Base-by-base conservation (phyloP, 1,140 invertebrate species). In the Bombus cullumanus region DNA sequence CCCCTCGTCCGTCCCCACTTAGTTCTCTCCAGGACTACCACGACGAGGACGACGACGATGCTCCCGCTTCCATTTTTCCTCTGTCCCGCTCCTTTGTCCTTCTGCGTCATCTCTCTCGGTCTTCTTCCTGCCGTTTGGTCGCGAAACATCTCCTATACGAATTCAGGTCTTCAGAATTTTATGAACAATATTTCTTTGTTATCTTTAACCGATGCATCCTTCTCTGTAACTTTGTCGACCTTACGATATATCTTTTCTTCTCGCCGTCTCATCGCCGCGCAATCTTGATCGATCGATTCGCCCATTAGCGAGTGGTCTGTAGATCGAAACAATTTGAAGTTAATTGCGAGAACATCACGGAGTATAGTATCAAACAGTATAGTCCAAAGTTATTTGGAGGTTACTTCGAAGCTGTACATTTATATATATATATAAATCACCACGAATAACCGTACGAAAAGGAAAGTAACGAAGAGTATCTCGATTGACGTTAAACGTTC, bases 1-100 rank as follows among this genome's bases (percentile, higher is more conserved):
- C 81, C 88, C 47, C 88, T 66, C 62, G 64, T 66, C 68, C 83
- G 59, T 59, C 68, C 41, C 84, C 82, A 39, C 59, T 82, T 82
- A 76, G 71, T 83, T 74, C 74, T 86, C 53, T 47, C 79, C 82
- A 83, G 75, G 74, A 77, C 75, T n/a, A 71, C 75, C 37, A 41
- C 81, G 69, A n/a, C 73, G 64, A 76, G 64, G 59, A 87, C 74
- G 69, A 77, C 69, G 74, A 78, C 69, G 74, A 83, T 72, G 74
- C 78, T 81, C 25, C 37, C 43, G 62, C 69, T 47, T 83, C 66
- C 69, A 80, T 69, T 85, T 41, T 86, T 68, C 31, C 53, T 75
- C 47, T 69, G 59, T 64, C 66, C 57, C 28, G 34, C n/a, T 53
- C 81, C 77, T 75, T 88, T 68, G 53, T 79, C 47, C 69, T 66